Percentiles rank a stretch among this genome's conserved stretches.
Conservation (phyloP, 1,140 invertebrate genomes). For the Aphaenogaster ashmeadi region DNA sequence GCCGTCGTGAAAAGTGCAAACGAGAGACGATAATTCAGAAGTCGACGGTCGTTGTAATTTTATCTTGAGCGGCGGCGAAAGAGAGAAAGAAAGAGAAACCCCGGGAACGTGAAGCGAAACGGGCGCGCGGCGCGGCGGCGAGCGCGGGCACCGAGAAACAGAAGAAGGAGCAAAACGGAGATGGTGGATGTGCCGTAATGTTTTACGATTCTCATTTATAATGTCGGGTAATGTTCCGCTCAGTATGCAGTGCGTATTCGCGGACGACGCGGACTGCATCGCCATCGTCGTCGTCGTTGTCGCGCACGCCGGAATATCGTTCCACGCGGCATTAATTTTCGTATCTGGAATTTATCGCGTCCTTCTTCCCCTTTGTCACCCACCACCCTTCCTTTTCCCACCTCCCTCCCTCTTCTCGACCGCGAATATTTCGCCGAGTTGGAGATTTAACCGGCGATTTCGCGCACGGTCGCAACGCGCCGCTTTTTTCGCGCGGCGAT, state of each 20-base stretch:
- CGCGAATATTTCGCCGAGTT: conserved; percentile 58
- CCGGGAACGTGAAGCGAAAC: not conserved
- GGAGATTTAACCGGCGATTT: conserved; percentile 42
- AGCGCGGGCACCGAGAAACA: not conserved
- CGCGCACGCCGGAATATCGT: conserved; percentile 46
- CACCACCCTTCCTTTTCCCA: not conserved
- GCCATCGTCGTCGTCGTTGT: conserved; percentile 35
- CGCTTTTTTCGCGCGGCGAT: conserved; percentile 1
- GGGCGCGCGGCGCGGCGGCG: not conserved
- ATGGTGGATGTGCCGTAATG: conserved; percentile 74
- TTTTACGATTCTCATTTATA: conserved; percentile 82
- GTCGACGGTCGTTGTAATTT: conserved; percentile 71
- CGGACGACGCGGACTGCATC: conserved; percentile 53
- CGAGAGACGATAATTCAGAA: conserved; percentile 58
- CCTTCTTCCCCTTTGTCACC: not conserved
- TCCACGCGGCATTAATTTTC: conserved; percentile 72
- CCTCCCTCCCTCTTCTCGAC: not conserved
- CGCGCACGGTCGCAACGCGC: conserved; percentile 31
- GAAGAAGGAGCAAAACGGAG: conserved; percentile 55
- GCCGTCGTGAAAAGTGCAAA: conserved; percentile 51
- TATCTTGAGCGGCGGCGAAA: conserved; percentile 52
- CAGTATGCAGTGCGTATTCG: conserved; percentile 78
- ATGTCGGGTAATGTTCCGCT: conserved; percentile 78
- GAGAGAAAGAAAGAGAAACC: not conserved
- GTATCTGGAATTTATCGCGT: conserved; percentile 75